Conservation (phyloP, 2,888 invertebrate species). For the Zootermopsis nevadensis region DNA sequence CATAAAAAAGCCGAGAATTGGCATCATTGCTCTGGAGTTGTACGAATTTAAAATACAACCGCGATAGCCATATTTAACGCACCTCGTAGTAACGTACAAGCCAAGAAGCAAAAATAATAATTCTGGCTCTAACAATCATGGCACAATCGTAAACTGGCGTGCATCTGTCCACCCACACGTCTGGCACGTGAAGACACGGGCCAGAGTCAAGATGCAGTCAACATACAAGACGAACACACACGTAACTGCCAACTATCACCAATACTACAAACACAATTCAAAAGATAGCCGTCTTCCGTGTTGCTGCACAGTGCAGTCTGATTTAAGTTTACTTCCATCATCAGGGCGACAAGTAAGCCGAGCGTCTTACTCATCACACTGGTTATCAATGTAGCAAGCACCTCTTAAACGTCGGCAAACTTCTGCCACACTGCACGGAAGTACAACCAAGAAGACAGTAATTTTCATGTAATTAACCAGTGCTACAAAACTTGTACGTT, state of each 20-base stretch:
- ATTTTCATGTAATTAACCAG: no score
- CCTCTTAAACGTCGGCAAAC: no score
- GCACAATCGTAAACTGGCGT: neutral
- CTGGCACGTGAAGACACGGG: neutral
- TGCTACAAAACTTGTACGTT: no score
- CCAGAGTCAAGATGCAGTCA: constrained; percentile 6
- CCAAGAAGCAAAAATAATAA: neutral
- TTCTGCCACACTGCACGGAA: no score
- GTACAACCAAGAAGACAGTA: no score
- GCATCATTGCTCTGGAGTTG: neutral
- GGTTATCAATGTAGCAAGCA: no score
- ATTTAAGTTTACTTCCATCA: no score
- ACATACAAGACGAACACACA: neutral
- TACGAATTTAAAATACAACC: neutral
- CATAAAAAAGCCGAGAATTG: neutral
- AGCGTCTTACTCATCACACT: no score
- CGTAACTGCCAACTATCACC: neutral
- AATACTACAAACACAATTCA: no score
- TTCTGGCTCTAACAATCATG: constrained; percentile 26
- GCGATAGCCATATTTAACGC: neutral
- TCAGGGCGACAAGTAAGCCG: no score
- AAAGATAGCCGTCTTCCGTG: no score
- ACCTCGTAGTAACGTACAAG: neutral
- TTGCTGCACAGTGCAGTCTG: no score
- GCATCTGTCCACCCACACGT: constrained; percentile 27